Base-by-base conservation (phyloP, 2,113 vertebrate species). In the Piprites chloris region DNA sequence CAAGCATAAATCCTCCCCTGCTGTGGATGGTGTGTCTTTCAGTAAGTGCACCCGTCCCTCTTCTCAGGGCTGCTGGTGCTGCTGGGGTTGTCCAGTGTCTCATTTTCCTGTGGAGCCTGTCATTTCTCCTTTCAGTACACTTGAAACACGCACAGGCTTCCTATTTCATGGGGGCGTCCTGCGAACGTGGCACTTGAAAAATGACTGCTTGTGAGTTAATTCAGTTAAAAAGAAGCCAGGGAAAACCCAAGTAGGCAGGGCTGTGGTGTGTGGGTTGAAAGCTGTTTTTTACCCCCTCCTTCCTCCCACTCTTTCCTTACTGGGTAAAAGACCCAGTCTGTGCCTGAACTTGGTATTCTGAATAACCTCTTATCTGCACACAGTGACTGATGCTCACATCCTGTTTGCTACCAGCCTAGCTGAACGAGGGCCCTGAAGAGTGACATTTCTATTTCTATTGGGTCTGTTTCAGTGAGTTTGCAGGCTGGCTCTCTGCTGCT, bases 221-320 rank as follows among this genome's bases (percentile, higher is more conserved):
- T 55, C n/a, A 46, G 63, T 88, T 76, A 69, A 62, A 85, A 85
- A 83, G 85, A 80, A 75, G 49, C 18, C 0, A 28, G 93, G 95
- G 90, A 85, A 96, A 94, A 93, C 91, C 94, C 93, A 68, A 22
- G 77, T 66, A 87, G 89, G 81, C 83, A 81, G 83, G 76, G 72
- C 80, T 84, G 91, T 2, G 3, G 23, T 89, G 89, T 59, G 86
- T 62, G 50, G 80, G 85, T 72, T 93, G 92, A 93, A 90, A 90
- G 50, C 62, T 52, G 42, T 30, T 50, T 87, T 56, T 37, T 73
- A 19, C 52, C 16, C 5, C 23, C 35, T 10, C 7, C 33, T 86
- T 89, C 90, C 85, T 96, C 93, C 89, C 50, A 83, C 89, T 87
- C 71, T 87, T 95, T 83, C 82, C 81, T 85, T 87, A 73, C 49